Base-by-base conservation (phyloP, 2,113 vertebrate genomes). In the Rhabdomys dilectus region DNA sequence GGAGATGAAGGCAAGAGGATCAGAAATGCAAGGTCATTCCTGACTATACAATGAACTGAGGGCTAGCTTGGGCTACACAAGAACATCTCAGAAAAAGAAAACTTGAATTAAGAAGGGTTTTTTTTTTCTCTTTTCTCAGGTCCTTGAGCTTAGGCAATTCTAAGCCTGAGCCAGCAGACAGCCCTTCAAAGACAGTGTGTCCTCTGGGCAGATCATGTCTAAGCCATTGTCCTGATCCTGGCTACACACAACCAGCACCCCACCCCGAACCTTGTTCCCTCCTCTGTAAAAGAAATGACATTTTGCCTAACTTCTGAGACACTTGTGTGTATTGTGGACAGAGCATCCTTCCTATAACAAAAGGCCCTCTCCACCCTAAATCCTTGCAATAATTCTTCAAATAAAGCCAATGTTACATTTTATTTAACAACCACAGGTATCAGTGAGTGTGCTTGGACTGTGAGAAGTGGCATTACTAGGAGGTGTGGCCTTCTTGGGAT, bases 361-460 rank as follows among this genome's bases (percentile, higher is more conserved):
- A 8, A 77, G 10, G 3, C 19, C 22, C 6, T 73, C 66, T 51
- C 39, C 19, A 48, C 31, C 4, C 39, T 19, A 21, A 85, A 3
- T 5, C n/a, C 39, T 36, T 75, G 6, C 16, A 95, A 84, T 48
- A 68, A 88, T 42, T 87, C 72, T 96, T 95, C 76, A 91, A 76
- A 51, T 34, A 53, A 84, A 87, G 29, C 62, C 56, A 48, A 11
- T 5, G 5, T 16, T 42, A 2, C 12, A 60, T 95, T 90, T 95
- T 51, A 73, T 42, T 85, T 88, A 66, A 89, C 48, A 89, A 12
- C 45, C 72, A 5, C 11, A 94, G 87, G 31, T 45, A 88, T 56
- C 6, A 29, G 26, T 34, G 70, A 53, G n/a, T 42, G 21, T 1
- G 0, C 22, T 62, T 68, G 66, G 31, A 31, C 31, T 1, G 26